Base-by-base conservation (phyloP, 2,888 invertebrate genomes). In the Eupithecia vulgata region DNA sequence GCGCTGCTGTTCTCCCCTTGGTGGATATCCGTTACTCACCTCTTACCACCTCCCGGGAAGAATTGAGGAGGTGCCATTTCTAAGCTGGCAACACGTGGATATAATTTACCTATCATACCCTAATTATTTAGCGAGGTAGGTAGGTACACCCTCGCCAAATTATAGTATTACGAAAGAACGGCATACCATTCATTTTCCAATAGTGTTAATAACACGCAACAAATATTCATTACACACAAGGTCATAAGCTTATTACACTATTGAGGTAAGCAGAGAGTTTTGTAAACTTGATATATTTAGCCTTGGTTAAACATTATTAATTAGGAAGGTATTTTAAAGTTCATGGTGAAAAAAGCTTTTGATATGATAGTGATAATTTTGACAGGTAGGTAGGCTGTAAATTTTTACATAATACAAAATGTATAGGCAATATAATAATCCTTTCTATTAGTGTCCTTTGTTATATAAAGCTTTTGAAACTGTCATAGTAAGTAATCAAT, bases 171-270 rank as follows among this genome's bases (percentile, higher is more conserved):
- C 57, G 21, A 68, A 37, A 57, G 10, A 21, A 7, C 57, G 0
- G 5, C 68, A 57, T 59, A 48, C 48, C 48, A 67, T 52, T 67
- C 25, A 48, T 48, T 52, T n/a, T 48, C 42, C 48, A 48, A 35
- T 52, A 67, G n/a, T 52, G 15, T 42, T 30, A 17, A 61, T 61
- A 34, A 34, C 30, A 59, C 17, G 61, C 61, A 34, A 61, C 61
- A 17, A 13, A 34, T 34, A 61, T 30, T 34, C 25, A 17, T 61
- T 61, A 61, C 15, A 13, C 7, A 34, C 34, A 61, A 61, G 61
- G 61, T 61, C 17, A 59, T 15, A 13, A 3, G 15, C 25, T 48
- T n/a, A 48, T n/a, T 48, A 48, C 7, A 21, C 21, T 52, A 6
- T 34, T 34, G 25, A 25, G 21, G 12, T 57, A 57, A 13, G 57